These are phyloP conservation scores for Pseudoips prasinana DNA, from an alignment of 2,888 invertebrate species.

Conservation along the genomic window DNA sequence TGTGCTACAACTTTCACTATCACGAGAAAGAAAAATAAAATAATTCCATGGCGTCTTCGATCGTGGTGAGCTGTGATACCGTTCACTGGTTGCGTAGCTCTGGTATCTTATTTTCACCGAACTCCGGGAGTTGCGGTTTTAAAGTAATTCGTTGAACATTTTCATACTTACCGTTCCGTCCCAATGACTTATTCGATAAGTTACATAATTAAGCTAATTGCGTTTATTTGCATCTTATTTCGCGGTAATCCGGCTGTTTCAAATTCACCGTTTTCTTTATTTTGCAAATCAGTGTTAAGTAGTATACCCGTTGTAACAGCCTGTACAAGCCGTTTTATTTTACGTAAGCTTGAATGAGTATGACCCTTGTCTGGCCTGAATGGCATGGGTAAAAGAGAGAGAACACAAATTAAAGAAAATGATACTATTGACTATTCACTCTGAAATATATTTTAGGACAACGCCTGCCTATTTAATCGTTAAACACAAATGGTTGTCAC, in stretches of 20 bases:
- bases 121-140: slow-evolving; percentile 34
- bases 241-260: slow-evolving; percentile 2
- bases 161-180: slow-evolving; percentile 35
- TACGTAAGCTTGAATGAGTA: no score
- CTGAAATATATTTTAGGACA: no score
- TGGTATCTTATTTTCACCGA: slow-evolving; percentile 21
- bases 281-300: background rate
- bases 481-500: no score
- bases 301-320: slow-evolving; percentile 4
- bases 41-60: slow-evolving; percentile 39
- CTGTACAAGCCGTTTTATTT: no score
- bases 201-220: slow-evolving; percentile 32
- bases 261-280: slow-evolving; percentile 2
- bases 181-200: slow-evolving; percentile 33
- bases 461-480: no score
- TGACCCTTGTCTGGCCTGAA: no score
- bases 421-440: no score
- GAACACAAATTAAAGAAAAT: no score
- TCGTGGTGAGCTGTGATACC: slow-evolving; percentile 49
- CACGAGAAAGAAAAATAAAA: slow-evolving; percentile 36
- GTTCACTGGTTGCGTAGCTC: slow-evolving; percentile 44
- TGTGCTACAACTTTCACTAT: slow-evolving; percentile 61
- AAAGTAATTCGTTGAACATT: slow-evolving; percentile 32
- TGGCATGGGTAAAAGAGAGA: no score
- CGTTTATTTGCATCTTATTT: slow-evolving; percentile 29